These are phyloP conservation scores for Podotricha telesiphe DNA, from an alignment of 2,888 invertebrate species.

Conservation along the genomic window DNA sequence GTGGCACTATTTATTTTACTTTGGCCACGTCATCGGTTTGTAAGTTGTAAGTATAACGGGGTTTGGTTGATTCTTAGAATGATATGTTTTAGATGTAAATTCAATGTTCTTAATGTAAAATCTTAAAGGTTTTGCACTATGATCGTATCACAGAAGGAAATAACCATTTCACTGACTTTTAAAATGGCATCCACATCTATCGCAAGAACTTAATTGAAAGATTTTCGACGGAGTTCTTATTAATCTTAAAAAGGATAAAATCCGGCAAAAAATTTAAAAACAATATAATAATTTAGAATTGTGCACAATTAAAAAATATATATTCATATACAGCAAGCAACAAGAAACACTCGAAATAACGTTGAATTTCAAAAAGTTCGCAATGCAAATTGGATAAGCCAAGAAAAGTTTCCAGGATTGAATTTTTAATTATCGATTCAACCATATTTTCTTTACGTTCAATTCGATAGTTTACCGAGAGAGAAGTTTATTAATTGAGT, in stretches of 20 bases:
- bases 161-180: too few relatives aligned
- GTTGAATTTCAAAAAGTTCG: slow-evolving; percentile 23
- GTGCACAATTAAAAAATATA: background rate
- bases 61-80: too few relatives aligned
- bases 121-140: too few relatives aligned
- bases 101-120: too few relatives aligned
- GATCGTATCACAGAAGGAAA: too few relatives aligned
- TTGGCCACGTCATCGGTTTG: slow-evolving; percentile 42
- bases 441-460: slow-evolving; percentile 45
- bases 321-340: background rate
- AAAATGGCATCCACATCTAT: too few relatives aligned
- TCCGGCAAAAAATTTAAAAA: background rate
- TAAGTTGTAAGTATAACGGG: background rate
- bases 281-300: background rate
- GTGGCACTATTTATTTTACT: slow-evolving; percentile 45
- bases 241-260: too few relatives aligned
- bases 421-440: slow-evolving; percentile 41
- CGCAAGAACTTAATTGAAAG: too few relatives aligned
- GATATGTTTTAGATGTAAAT: too few relatives aligned
- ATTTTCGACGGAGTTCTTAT: too few relatives aligned
- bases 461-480: slow-evolving; percentile 52
- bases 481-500: slow-evolving; percentile 72
- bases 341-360: slow-evolving; percentile 14
- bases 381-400: slow-evolving; percentile 37
- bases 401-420: slow-evolving; percentile 41